phyloP scores from a whole-genome alignment of 1,140 invertebrate genomes.

The Portunus trituberculatus region DNA sequence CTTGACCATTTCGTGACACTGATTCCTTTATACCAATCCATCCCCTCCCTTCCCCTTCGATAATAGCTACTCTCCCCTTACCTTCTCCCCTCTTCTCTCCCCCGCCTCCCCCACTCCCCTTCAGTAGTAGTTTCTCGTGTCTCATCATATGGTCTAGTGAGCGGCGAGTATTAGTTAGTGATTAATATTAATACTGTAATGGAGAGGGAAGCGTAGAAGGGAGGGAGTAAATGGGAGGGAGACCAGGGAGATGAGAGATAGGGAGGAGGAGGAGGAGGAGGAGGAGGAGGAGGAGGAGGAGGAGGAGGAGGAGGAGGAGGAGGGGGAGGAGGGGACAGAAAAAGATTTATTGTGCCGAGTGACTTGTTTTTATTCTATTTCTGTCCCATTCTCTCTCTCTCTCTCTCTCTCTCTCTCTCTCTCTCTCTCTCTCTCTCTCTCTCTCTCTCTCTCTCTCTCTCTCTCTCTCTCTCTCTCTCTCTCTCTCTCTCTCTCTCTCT shows the following conservation, averaged over 20 bases:
- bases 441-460: too few species aligned
- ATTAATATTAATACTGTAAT: slow-evolving; percentile 7
- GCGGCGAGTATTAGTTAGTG: background rate
- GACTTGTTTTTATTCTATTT: too few species aligned
- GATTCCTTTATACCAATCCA: background rate
- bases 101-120: background rate
- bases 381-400: too few species aligned
- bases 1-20: background rate
- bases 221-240: too few species aligned
- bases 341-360: background rate
- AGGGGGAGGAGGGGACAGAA: too few species aligned
- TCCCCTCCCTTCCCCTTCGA: background rate
- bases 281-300: too few species aligned
- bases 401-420: too few species aligned
- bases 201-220: background rate
- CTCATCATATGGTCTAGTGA: background rate
- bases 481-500: too few species aligned
- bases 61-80: background rate
- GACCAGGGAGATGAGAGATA: too few species aligned
- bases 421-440: too few species aligned
- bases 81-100: background rate
- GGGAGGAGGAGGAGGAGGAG: background rate
- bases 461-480: too few species aligned
- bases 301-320: background rate
- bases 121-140: background rate